Conservation (phyloP, 2,113 vertebrate species). For the Physeter macrocephalus region DNA sequence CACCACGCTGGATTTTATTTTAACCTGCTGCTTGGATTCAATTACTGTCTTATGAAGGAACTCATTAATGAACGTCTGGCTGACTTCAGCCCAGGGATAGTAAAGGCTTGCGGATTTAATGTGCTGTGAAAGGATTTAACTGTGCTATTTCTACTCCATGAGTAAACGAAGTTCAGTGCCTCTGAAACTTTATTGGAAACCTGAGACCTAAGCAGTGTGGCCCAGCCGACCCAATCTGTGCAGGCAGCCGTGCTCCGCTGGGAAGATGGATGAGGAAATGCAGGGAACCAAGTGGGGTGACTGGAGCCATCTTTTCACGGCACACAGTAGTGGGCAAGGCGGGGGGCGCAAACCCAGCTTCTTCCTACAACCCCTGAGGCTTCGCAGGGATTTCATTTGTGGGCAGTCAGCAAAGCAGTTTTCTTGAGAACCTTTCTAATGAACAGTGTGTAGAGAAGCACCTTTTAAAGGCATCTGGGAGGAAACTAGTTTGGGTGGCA, state of each 20-base stretch:
- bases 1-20: not conserved
- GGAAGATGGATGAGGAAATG: not conserved
- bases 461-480: not conserved
- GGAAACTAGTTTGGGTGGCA: not conserved
- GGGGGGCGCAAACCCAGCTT: not conserved
- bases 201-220: not conserved
- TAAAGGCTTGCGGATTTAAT: not conserved
- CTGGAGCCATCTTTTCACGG: not conserved
- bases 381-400: not conserved
- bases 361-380: not conserved
- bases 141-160: not conserved
- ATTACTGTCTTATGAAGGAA: not conserved
- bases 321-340: not conserved
- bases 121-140: not conserved
- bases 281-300: accelerated
- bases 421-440: not conserved
- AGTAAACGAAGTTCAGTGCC: not conserved
- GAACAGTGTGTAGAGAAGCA: not conserved
- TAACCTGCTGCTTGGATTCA: not conserved
- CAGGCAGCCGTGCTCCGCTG: not conserved
- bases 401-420: not conserved
- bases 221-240: not conserved
- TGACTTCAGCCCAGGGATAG: not conserved
- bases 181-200: not conserved
- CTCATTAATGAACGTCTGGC: not conserved